Base-by-base conservation (phyloP, 2,888 invertebrate species). In the Torymus tubicola region DNA sequence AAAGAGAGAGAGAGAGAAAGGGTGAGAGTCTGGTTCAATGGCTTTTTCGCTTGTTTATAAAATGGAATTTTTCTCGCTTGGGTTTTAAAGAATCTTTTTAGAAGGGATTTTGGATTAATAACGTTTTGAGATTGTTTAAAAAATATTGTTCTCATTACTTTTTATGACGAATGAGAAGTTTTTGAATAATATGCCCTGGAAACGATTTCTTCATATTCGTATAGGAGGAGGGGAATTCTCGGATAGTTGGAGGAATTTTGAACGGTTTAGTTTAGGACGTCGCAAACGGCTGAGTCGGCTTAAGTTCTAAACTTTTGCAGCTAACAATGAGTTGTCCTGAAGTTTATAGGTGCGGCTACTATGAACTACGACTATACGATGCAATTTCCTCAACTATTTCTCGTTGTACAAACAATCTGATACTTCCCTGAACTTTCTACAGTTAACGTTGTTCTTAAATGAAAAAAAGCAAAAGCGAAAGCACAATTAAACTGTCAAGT, bases 301-400 rank as follows among this genome's bases (percentile, higher is more conserved):
- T 67, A 24, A 67, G 67, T 75, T 75, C 16, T 4, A 24, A 67
- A 67, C 67, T 67, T 67, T 14, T 21, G 52, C 50, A 67, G 65
- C 14, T 60, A 75, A 67, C 67, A 67, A 52, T 67, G 65, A 67
- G 67, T 60, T n/a, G 58, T 21, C 21, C 24, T 57, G 58, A 75
- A 76, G 21, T 76, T 76, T 57, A 67, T 18, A 74, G 67, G 50
- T 58, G 67, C 67, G 65, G 70, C 50, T 60, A 55, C 64, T 52
- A 65, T 68, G 16, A 21, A 21, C 61, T 31, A 55, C 14, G 55
- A 14, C 53, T 57, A 42, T 53, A 64, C 52, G 53, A 55, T 14
- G 53, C 52, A 68, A 63, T 76, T 76, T 55, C 31, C 53, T 16
- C 10, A 75, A 75, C 67, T 75, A 75, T 76, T 24, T 18, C 42